These are phyloP conservation scores for Opisthograptis luteolata DNA, from an alignment of 2,888 invertebrate genomes.

Conservation along the genomic window DNA sequence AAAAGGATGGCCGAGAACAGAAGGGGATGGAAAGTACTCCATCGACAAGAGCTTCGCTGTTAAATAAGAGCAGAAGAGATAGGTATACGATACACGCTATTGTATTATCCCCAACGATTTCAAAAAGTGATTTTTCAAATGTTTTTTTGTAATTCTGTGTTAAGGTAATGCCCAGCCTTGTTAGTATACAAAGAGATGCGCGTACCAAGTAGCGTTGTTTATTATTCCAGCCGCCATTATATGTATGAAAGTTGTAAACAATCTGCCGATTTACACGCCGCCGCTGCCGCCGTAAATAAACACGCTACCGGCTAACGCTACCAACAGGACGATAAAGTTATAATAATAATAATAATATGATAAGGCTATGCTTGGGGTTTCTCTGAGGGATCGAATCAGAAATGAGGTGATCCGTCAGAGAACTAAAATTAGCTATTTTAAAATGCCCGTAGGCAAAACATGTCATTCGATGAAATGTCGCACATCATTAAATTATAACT, in stretches of 20 bases:
- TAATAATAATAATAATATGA: not conserved
- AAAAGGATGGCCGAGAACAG: no score
- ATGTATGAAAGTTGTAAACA: constrained; percentile 77
- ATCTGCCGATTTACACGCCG: constrained; percentile 72
- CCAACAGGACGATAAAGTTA: constrained; percentile 39
- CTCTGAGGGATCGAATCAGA: no score
- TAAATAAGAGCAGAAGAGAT: no score
- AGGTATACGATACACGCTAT: no score
- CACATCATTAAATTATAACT: no score
- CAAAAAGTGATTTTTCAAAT: no score
- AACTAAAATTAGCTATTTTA: not conserved
- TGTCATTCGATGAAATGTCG: constrained; percentile 1
- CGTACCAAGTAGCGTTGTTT: constrained; percentile 61
- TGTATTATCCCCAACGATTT: no score
- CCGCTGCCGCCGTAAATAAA: constrained; percentile 72
- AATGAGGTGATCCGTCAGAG: no score
- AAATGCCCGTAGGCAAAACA: constrained; percentile 4
- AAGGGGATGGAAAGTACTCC: no score
- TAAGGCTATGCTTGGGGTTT: not conserved
- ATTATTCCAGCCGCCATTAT: constrained; percentile 65
- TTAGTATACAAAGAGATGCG: constrained; percentile 31
- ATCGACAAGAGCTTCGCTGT: no score
- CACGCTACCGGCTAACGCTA: constrained; percentile 51
- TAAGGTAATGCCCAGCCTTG: constrained; percentile 21
- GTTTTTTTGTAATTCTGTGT: no score